These are phyloP conservation scores for Silurus glanis DNA, from an alignment of 2,113 vertebrate species.

Conservation along the genomic window DNA sequence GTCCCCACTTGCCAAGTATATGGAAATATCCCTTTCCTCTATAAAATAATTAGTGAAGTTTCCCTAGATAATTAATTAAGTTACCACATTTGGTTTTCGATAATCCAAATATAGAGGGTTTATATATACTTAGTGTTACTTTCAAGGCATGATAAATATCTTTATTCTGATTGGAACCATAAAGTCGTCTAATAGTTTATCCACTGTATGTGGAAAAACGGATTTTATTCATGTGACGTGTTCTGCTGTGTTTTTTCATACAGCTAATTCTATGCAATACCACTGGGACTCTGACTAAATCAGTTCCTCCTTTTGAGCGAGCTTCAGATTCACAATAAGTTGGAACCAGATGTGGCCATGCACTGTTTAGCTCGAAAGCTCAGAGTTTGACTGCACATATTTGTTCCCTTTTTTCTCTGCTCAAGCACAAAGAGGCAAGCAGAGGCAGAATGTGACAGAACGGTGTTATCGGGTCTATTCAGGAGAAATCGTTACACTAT, in stretches of 20 bases:
- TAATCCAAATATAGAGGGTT: background rate
- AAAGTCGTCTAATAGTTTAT: background rate
- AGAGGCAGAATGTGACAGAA: slow-evolving; percentile 16
- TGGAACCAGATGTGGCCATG: slow-evolving; percentile 59
- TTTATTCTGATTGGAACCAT: background rate
- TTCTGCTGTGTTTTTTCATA: too few relatives aligned
- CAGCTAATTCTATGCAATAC: background rate
- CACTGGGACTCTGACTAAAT: background rate
- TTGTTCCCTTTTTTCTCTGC: slow-evolving; percentile 37
- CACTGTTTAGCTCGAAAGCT: slow-evolving; percentile 40
- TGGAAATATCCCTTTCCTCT: background rate
- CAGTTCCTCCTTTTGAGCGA: background rate
- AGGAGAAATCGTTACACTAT: background rate
- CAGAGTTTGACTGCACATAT: slow-evolving; percentile 54
- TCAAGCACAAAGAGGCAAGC: background rate
- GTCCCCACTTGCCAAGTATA: background rate
- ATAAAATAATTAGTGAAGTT: background rate
- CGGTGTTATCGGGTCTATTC: background rate
- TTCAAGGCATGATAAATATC: background rate
- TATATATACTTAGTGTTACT: background rate
- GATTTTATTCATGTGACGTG: background rate
- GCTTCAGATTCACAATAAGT: slow-evolving; percentile 34
- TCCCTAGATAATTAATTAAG: background rate
- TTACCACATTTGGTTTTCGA: background rate
- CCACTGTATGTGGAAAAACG: background rate